phyloP scores from a whole-genome alignment of 2,888 invertebrate genomes.

The Xylota segnis region DNA sequence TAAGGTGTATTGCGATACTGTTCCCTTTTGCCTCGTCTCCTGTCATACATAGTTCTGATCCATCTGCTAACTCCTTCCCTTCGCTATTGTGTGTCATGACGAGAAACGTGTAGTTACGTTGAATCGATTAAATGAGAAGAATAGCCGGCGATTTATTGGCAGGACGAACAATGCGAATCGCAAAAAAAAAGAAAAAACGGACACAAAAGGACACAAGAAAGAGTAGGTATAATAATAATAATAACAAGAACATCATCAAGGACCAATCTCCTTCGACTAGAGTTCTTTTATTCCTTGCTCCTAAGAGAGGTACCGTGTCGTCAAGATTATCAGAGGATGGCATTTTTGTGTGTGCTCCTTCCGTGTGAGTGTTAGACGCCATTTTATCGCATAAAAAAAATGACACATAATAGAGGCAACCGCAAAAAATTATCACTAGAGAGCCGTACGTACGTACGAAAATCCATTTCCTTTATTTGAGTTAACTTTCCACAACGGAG shows the following conservation, averaged over 20 bases:
- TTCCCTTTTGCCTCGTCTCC: conserved; percentile 36
- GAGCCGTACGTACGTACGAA: conserved; percentile 4
- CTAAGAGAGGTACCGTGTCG: conserved; percentile 26
- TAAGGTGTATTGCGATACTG: conserved; percentile 44
- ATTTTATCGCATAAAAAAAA: conserved; percentile 56
- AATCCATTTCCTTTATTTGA: conserved; percentile 43
- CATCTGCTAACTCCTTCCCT: conserved; percentile 20
- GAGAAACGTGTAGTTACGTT: conserved; percentile 55
- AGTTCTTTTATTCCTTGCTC: conserved; percentile 31
- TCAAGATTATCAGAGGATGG: conserved; percentile 44
- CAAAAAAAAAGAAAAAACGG: conserved; percentile 14
- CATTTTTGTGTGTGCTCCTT: conserved; percentile 23
- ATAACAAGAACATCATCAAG: conserved; percentile 73
- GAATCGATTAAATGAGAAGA: conserved; percentile 75
- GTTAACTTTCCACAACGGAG: not conserved
- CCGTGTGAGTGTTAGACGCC: conserved; percentile 38
- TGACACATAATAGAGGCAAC: conserved; percentile 61
- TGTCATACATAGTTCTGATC: conserved; percentile 51
- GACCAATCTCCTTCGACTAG: conserved; percentile 69
- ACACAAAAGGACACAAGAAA: conserved; percentile 47
- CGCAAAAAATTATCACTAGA: conserved; percentile 67
- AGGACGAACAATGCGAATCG: conserved; percentile 52
- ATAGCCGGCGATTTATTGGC: conserved; percentile 75
- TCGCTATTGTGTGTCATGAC: conserved; percentile 45
- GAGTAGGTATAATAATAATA: conserved; percentile 60